Evolutionary conservation across 2,797 vertebrate genomes (phyloP).

Genomic region (Clarias fuscus): DNA sequence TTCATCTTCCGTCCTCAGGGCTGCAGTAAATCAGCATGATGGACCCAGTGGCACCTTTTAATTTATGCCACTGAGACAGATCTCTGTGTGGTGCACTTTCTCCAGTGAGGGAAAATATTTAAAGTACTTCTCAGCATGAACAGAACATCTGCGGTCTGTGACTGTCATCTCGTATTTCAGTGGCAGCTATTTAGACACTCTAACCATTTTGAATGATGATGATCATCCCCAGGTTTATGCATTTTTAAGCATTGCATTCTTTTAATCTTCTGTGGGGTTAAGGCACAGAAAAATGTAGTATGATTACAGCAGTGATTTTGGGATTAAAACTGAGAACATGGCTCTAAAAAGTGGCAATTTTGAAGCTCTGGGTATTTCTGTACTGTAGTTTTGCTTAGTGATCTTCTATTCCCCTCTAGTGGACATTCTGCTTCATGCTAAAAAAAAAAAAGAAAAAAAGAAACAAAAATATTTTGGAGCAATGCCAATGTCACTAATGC

Average conservation of each 20-base stretch:
- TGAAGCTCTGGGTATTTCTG: background rate
- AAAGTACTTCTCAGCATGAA: conserved; percentile 2
- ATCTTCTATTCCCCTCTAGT: conserved; percentile 42
- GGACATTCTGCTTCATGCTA: conserved; percentile 11
- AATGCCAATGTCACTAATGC: background rate
- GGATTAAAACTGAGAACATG: background rate
- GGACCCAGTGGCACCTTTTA: background rate
- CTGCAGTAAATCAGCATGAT: background rate
- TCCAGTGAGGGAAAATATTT: background rate
- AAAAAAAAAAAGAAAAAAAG: background rate
- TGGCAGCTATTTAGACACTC: background rate
- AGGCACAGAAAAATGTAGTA: background rate
- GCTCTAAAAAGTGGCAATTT: background rate
- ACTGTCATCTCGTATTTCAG: background rate
- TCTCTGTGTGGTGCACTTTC: background rate
- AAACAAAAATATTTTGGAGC: background rate
- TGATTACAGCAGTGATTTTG: background rate
- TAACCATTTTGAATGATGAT: background rate
- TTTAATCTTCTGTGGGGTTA: background rate
- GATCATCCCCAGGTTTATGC: background rate
- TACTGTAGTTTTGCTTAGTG: background rate
- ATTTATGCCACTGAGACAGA: background rate
- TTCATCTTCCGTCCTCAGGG: background rate
- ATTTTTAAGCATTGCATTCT: background rate
- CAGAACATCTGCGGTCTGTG: conserved; percentile 2